A percentile compares a stretch with the other conserved stretches of the same genome.
phyloP scores from a whole-genome alignment of 1,140 invertebrate genomes.

The Harpegnathos saltator region DNA sequence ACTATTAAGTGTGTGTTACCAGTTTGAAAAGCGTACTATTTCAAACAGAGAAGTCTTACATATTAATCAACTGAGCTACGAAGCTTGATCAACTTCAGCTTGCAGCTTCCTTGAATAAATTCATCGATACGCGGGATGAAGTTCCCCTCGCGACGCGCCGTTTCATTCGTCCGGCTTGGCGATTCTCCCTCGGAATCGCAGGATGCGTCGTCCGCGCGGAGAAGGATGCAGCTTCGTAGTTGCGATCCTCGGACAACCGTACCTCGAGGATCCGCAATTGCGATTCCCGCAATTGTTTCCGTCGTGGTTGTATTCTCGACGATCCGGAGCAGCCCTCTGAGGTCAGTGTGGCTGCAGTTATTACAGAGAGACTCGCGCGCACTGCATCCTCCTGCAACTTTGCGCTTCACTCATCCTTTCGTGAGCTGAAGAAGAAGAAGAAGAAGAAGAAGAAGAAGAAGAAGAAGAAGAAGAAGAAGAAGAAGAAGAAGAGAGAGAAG shows the following conservation, averaged over 20 bases:
- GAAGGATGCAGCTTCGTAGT: background rate
- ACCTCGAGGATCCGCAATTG: background rate
- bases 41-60: no score
- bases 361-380: background rate
- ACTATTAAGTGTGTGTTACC: no score
- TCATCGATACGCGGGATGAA: no score
- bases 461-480: constrained; percentile 33
- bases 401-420: constrained; percentile 13
- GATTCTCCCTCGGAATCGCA: no score
- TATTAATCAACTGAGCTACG: no score
- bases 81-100: no score
- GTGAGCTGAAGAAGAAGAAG: background rate
- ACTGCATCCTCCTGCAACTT: no score
- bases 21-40: no score
- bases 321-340: constrained; percentile 62
- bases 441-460: constrained; percentile 22
- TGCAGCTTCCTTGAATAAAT: no score
- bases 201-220: no score
- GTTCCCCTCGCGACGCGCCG: no score
- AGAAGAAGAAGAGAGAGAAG: constrained; percentile 18
- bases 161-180: no score
- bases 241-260: background rate
- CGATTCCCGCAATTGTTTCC: constrained; percentile 60
- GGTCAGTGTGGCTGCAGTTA: constrained; percentile 31
- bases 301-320: constrained; percentile 59